A percentile compares a stretch with the other conserved stretches of the same genome.
Conservation (phyloP, 2,888 invertebrate species). For the Craniophora ligustri region DNA sequence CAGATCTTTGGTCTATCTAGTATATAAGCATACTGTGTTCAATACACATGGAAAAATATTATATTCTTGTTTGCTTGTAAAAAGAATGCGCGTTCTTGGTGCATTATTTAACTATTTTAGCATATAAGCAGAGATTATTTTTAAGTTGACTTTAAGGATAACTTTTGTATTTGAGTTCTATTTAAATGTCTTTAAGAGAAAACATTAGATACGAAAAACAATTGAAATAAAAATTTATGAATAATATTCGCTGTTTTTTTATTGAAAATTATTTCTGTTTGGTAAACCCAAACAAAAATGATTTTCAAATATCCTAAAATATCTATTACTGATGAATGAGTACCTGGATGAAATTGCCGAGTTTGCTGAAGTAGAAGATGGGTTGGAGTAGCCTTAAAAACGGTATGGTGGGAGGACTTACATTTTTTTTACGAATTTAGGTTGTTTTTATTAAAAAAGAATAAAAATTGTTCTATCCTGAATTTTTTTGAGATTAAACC, state of each 20-base stretch:
- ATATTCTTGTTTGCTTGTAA: constrained; percentile 41
- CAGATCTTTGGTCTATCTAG: constrained; percentile 13
- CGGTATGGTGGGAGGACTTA: too few species aligned
- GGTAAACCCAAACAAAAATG: too few species aligned
- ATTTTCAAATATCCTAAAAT: too few species aligned
- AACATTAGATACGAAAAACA: constrained; percentile 35
- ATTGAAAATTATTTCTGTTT: not conserved
- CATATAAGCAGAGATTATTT: constrained; percentile 44
- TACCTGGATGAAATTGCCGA: too few species aligned
- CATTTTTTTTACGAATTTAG: too few species aligned
- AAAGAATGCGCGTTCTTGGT: constrained; percentile 49
- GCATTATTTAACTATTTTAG: constrained; percentile 29
- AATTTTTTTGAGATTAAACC: too few species aligned
- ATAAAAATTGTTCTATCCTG: too few species aligned
- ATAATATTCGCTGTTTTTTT: not conserved
- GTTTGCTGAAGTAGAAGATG: too few species aligned
- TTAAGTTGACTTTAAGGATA: constrained; percentile 38
- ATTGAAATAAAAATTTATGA: constrained; percentile 44
- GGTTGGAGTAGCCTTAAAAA: too few species aligned
- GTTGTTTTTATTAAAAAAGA: too few species aligned
- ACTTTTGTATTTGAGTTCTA: constrained; percentile 52
- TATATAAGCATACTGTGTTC: constrained; percentile 36
- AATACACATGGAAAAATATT: constrained; percentile 16
- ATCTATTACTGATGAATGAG: too few species aligned
- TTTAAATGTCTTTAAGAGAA: constrained; percentile 34